Conservation (phyloP, 2,888 invertebrate species). For the Coleophora flavipennella region DNA sequence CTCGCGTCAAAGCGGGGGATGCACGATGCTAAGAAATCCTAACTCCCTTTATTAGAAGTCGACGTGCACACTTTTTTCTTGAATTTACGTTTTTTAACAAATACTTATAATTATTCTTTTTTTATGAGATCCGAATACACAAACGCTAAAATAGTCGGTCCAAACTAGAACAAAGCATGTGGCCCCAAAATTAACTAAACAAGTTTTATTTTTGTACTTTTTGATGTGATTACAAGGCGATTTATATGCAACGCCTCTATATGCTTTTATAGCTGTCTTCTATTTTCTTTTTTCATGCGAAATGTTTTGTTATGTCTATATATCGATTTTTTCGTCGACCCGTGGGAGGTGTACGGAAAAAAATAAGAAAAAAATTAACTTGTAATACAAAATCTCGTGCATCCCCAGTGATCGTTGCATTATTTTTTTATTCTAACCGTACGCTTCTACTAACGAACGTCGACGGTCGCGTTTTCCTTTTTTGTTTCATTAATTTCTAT, state of each 20-base stretch:
- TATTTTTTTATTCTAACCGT: conserved; percentile 47
- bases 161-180: conserved; percentile 51
- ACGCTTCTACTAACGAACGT: conserved; percentile 65
- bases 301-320: conserved; percentile 27
- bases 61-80: conserved; percentile 26
- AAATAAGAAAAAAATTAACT: conserved; percentile 24
- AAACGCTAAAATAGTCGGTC: conserved; percentile 13
- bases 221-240: conserved; percentile 38
- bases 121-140: too few species aligned
- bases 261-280: conserved; percentile 63
- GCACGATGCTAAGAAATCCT: conserved; percentile 66
- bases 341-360: conserved; percentile 48
- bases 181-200: conserved; percentile 35
- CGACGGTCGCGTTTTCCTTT: conserved; percentile 43
- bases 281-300: conserved; percentile 28
- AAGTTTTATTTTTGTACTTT: conserved; percentile 25
- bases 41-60: conserved; percentile 43
- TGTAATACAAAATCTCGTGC: conserved; percentile 50
- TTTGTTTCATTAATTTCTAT: conserved; percentile 24
- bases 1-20: conserved; percentile 70
- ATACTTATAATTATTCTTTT: too few species aligned
- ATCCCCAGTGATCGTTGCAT: conserved; percentile 59
- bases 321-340: conserved; percentile 32
- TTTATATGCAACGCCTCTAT: conserved; percentile 34
- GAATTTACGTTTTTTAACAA: neutral